Conservation (phyloP, 2,797 vertebrate genomes). For the Telmatherina bonti region DNA sequence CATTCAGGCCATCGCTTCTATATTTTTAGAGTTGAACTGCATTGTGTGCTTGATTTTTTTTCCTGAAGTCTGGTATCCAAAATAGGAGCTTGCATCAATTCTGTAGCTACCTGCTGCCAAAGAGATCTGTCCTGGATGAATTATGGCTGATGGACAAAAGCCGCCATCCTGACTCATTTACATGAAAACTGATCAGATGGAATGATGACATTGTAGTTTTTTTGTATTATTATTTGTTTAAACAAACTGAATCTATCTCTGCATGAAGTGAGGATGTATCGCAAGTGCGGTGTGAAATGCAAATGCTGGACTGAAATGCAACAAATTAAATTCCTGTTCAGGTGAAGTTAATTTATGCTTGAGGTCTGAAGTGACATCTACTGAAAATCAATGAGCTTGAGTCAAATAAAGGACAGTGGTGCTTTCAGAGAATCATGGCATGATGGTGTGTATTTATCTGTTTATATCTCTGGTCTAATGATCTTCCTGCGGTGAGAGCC, state of each 20-base stretch:
- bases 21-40: not conserved
- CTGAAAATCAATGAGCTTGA: not conserved
- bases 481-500: not conserved
- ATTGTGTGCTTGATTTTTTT: conserved; percentile 3
- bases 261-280: conserved; percentile 12
- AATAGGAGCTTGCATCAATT: not conserved
- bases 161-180: not conserved
- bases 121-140: accelerated
- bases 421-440: not conserved
- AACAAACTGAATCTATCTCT: conserved; percentile 18
- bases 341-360: not conserved
- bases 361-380: not conserved
- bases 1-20: conserved; percentile 2
- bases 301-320: not conserved
- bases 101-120: not conserved
- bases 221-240: not conserved
- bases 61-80: not conserved
- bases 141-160: not conserved
- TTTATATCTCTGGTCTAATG: not conserved
- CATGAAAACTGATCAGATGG: not conserved
- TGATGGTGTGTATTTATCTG: not conserved
- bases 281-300: not conserved
- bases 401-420: not conserved
- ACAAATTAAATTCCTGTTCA: not conserved
- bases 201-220: not conserved